These are phyloP conservation scores for Aphis gossypii DNA, from an alignment of 1,140 invertebrate genomes.

Conservation along the genomic window DNA sequence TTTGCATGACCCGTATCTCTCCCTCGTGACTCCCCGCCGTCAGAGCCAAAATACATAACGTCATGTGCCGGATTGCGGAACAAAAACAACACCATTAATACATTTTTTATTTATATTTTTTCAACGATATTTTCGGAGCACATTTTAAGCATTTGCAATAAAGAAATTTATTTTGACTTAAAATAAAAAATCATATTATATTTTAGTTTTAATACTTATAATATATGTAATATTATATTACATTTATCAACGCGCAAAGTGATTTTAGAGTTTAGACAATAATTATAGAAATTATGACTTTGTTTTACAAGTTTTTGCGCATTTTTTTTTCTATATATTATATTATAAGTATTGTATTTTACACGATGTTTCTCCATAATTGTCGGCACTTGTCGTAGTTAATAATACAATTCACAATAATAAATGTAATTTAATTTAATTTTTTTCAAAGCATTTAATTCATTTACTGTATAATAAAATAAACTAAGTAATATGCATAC, in stretches of 20 bases:
- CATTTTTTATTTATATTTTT: constrained; percentile 11
- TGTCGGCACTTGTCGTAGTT: too few relatives aligned
- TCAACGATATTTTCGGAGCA: constrained; percentile 26
- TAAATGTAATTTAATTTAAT: neutral
- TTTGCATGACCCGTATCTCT: neutral
- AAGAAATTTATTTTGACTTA: neutral
- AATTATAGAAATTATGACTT: neutral
- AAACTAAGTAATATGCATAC: neutral
- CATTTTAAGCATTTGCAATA: neutral
- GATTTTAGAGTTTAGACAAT: neutral
- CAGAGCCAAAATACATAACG: constrained; percentile 36
- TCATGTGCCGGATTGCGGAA: neutral
- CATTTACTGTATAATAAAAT: neutral
- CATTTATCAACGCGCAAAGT: neutral
- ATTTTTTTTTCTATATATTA: neutral
- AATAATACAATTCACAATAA: neutral
- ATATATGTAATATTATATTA: neutral
- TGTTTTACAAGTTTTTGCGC: neutral
- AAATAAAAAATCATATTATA: neutral
- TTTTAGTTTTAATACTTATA: neutral
- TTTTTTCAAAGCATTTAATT: neutral
- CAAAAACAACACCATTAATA: constrained; percentile 41
- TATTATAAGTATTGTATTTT: too few relatives aligned
- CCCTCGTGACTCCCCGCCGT: neutral
- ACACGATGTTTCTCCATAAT: too few relatives aligned